Evolutionary conservation across 2,888 invertebrate genomes (phyloP), one percentile per base, ranked within the genome.

Genomic region (Perizoma flavofasciatum): DNA sequence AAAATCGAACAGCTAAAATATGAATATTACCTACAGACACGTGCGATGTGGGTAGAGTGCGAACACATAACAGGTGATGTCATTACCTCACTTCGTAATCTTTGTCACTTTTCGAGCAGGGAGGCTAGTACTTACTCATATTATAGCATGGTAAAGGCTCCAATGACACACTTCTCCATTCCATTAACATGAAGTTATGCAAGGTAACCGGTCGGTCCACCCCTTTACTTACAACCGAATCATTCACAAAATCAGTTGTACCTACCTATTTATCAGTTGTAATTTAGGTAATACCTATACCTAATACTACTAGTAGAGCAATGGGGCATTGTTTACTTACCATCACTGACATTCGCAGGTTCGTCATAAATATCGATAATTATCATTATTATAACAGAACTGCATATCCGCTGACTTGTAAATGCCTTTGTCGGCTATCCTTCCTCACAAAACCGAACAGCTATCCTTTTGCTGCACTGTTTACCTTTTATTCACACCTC

Each of bases 41-140:
- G 88, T 87, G 89, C 77, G 69, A 40, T 72, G 89, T 89, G 85
- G 88, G 90, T 79, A 88, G 78, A 82, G 85, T 85, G 79, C 78
- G 79, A 83, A 83, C 83, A 83, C 77, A 76, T 77, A 76, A 81
- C 79, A 74, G 77, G 76, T 91, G 91, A 91, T 90, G 90, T 90
- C 91, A 91, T 88, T 85, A 83, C 75, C 73, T 74, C 80, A 79
- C 78, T 79, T 69, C 68, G 78, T 74, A 78, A 84, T 81, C 75
- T 82, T 80, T 83, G 83, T 79, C 84, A 83, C 75, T 74, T 73
- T 70, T 63, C 68, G 63, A 63, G 53, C 60, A 65, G 68, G 55
- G 60, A 67, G 60, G 68, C 73, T 68, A 61, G 60, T 68, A 70
- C 71, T 70, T 74, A 70, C 67, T 65, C 67, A 69, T 69, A 72